Base-by-base conservation (phyloP, 2,797 vertebrate genomes). In the Tangara arthus region DNA sequence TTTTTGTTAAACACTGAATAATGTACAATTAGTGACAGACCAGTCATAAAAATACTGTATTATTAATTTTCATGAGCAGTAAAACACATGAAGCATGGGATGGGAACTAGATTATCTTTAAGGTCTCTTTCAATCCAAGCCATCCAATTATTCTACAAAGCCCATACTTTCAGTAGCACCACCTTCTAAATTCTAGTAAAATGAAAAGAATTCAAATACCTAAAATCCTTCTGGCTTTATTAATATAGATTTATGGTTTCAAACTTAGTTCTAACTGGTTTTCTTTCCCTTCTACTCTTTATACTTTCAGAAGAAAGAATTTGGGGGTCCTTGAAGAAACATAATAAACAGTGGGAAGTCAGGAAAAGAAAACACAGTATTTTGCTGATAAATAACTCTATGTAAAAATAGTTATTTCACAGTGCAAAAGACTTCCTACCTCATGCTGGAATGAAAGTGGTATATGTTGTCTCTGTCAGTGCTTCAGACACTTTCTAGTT, bases 281-380 rank as follows among this genome's bases (percentile, higher is more conserved):
- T 50, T 34, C 16, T 24, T 61, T 42, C 42, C 15, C 3, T 19
- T 69, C 2, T 44, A 18, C 2, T 47, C 16, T 46, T 69, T 16
- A 50, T 14, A 72, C 1, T 47, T 84, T 39, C 12, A 42, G 14
- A 22, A 53, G 9, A 89, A 69, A 79, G 9, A 61, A 41, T 52
- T n/a, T 56, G 6, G 1, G 2, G 1, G 4, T 76, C 23, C 6
- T 80, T 68, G 20, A 57, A 60, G 41, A 76, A 94, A n/a, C 3
- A 1, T 37, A 15, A 32, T 27, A 56, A 47, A 30, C 0, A 0
- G 19, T 28, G 20, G 47, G 16, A 70, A 76, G 8, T 6, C 22
- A 78, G 37, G 15, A 63, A 12, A 22, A 15, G 15, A 59, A 92
- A 90, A 37, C 4, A 6, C 8, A 1, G 3, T 39, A 34, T 63